phyloP scores from a whole-genome alignment of 2,888 invertebrate genomes.

The Tetragonula carbonaria region DNA sequence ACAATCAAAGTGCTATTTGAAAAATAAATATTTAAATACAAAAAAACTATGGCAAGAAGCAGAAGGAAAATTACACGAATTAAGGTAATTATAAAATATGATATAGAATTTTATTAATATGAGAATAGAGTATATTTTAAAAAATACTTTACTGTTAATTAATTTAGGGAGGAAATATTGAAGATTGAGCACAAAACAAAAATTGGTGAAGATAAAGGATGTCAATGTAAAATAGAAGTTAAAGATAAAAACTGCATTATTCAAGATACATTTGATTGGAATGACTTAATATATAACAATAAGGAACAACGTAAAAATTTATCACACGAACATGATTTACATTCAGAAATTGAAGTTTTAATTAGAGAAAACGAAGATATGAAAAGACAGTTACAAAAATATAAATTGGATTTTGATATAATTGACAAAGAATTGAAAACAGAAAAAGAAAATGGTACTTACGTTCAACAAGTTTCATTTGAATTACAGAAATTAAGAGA shows the following conservation, averaged over 20 bases:
- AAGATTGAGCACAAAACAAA: constrained; percentile 19
- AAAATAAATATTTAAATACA: constrained; percentile 64
- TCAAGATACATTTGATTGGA: constrained; percentile 21
- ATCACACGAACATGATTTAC: constrained; percentile 32
- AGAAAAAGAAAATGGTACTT: constrained; percentile 54
- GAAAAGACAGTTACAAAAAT: constrained; percentile 71
- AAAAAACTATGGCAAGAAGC: constrained; percentile 68
- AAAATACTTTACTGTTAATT: constrained; percentile 7
- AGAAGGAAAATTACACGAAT: constrained; percentile 65
- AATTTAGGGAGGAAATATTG: constrained; percentile 22
- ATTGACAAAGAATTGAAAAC: constrained; percentile 73
- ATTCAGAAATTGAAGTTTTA: constrained; percentile 52
- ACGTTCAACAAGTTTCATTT: constrained; percentile 41
- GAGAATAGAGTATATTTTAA: neutral
- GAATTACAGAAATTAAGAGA: constrained; percentile 53
- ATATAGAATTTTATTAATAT: neutral
- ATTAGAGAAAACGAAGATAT: constrained; percentile 70
- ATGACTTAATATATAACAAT: neutral
- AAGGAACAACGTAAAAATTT: constrained; percentile 11
- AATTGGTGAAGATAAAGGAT: constrained; percentile 35
- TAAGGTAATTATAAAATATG: constrained; percentile 64
- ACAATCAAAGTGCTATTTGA: constrained; percentile 65
- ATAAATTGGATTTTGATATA: constrained; percentile 73
- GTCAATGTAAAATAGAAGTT: constrained; percentile 40
- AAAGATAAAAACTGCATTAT: constrained; percentile 32